These are phyloP conservation scores for Cyanistes caeruleus DNA, from an alignment of 2,113 vertebrate species.

Conservation along the genomic window DNA sequence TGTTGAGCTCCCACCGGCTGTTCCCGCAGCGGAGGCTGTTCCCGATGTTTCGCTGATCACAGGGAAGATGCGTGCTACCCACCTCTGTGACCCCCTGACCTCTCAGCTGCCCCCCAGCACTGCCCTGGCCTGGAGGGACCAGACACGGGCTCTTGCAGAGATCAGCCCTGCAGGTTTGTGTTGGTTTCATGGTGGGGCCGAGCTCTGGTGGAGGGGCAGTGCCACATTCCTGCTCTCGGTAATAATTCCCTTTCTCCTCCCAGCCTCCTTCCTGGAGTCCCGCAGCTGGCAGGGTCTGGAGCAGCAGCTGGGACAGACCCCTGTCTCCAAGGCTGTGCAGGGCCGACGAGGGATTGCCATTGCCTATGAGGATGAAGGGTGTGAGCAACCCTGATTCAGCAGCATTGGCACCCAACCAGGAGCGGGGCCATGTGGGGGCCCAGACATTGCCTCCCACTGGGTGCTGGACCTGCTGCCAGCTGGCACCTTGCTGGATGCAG, in stretches of 20 bases:
- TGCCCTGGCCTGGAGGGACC: constrained; percentile 80
- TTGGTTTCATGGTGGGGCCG: neutral
- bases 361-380: constrained; percentile 89
- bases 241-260: neutral
- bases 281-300: constrained; percentile 94
- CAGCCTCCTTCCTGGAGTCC: constrained; percentile 87
- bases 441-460: fast-evolving
- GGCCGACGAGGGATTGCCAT: constrained; percentile 93
- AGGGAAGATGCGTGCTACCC: constrained; percentile 77
- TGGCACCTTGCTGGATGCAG: fast-evolving
- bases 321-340: constrained; percentile 80
- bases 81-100: neutral
- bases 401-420: fast-evolving
- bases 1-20: constrained; percentile 71
- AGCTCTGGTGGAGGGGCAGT: neutral
- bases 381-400: neutral
- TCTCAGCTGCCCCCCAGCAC: constrained; percentile 7
- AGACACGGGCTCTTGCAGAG: constrained; percentile 70
- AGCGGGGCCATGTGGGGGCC: fast-evolving
- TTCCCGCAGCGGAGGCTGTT: constrained; percentile 43
- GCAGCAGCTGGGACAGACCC: constrained; percentile 85
- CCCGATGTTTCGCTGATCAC: constrained; percentile 90
- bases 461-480: neutral
- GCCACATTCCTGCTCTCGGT: neutral
- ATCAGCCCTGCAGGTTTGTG: constrained; percentile 86